Conservation (phyloP, 1,140 invertebrate species). For the Magallana gigas region DNA sequence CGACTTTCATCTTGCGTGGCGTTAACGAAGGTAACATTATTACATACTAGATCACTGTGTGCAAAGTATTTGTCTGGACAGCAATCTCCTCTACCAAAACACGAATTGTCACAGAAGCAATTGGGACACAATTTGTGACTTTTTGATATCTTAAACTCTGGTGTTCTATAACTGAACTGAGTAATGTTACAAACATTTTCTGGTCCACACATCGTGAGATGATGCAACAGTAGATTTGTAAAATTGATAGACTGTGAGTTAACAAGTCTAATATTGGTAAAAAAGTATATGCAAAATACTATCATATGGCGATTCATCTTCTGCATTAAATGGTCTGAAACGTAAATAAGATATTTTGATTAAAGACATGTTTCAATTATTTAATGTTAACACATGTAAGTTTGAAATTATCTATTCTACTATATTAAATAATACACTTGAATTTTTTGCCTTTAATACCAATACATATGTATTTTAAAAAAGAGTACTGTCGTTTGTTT, state of each 20-base stretch:
- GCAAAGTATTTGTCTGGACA: constrained; percentile 47
- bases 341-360: too few relatives aligned
- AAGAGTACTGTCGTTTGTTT: too few relatives aligned
- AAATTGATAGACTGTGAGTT: neutral
- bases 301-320: too few relatives aligned
- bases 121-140: constrained; percentile 33
- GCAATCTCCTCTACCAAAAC: constrained; percentile 39
- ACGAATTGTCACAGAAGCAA: constrained; percentile 35
- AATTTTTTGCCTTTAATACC: too few relatives aligned
- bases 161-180: neutral
- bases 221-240: neutral
- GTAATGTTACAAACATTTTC: neutral
- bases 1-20: neutral
- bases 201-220: neutral
- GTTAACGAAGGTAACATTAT: neutral
- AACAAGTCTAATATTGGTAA: too few relatives aligned
- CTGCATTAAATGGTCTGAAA: too few relatives aligned
- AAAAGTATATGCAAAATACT: too few relatives aligned
- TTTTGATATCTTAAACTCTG: neutral
- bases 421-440: too few relatives aligned
- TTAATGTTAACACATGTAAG: too few relatives aligned
- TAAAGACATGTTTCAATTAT: too few relatives aligned
- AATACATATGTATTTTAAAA: too few relatives aligned
- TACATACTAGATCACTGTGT: neutral
- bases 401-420: too few relatives aligned